phyloP scores from a whole-genome alignment of 1,140 invertebrate species.

The Neodiprion virginianus region DNA sequence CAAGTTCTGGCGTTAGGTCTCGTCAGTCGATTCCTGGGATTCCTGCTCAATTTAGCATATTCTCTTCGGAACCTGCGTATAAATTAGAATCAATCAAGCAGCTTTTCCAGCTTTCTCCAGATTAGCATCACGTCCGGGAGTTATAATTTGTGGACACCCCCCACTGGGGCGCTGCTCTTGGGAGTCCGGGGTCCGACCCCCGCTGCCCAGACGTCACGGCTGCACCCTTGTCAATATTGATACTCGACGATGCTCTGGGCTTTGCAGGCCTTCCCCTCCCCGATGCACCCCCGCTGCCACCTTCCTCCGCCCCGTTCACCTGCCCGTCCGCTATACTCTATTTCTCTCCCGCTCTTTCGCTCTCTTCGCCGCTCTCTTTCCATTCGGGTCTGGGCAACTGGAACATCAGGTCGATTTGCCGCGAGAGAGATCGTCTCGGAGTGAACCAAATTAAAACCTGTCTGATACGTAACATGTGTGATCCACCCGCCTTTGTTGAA shows the following conservation, averaged over 20 bases:
- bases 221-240: constrained; percentile 63
- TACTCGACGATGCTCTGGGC: constrained; percentile 37
- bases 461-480: constrained; percentile 58
- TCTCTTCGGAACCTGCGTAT: constrained; percentile 23
- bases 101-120: constrained; percentile 40
- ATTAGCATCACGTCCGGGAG: constrained; percentile 59
- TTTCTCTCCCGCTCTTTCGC: constrained; percentile 10
- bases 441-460: constrained; percentile 60
- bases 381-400: constrained; percentile 12
- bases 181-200: constrained; percentile 17
- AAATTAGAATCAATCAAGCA: constrained; percentile 37
- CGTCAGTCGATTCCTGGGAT: constrained; percentile 6
- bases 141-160: constrained; percentile 58
- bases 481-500: constrained; percentile 50
- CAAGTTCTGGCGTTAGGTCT: not conserved
- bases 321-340: constrained; percentile 17
- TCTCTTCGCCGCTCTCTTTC: not conserved
- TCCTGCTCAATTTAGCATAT: constrained; percentile 1
- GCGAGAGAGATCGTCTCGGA: constrained; percentile 51
- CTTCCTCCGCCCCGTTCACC: constrained; percentile 19
- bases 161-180: constrained; percentile 43
- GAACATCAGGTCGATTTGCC: constrained; percentile 13
- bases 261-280: constrained; percentile 27
- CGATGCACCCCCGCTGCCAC: constrained; percentile 16
- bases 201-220: constrained; percentile 42